phyloP scores from a whole-genome alignment of 1,140 invertebrate species.

The Campoletis sonorensis region DNA sequence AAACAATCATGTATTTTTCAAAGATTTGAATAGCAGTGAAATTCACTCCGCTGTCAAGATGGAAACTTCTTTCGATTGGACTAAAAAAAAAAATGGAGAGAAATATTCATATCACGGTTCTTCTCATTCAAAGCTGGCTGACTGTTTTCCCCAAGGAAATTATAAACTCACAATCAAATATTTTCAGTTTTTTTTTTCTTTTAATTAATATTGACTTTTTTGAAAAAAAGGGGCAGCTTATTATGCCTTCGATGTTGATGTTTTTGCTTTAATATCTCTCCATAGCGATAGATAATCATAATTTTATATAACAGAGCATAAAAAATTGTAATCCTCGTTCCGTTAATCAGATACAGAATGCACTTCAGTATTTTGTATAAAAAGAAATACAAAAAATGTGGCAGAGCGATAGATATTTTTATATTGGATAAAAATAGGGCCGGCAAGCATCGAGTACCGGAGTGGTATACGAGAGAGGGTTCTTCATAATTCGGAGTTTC shows the following conservation, averaged over 20 bases:
- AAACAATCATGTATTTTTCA: slow-evolving; percentile 54
- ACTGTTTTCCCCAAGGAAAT: slow-evolving; percentile 57
- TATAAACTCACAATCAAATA: slow-evolving; percentile 60
- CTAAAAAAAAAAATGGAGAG: background rate
- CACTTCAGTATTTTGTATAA: background rate
- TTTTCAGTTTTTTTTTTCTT: slow-evolving; percentile 33
- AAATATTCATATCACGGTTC: background rate
- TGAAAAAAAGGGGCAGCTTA: background rate
- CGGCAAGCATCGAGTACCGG: no score
- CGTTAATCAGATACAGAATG: no score
- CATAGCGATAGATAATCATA: no score
- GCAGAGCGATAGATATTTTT: background rate
- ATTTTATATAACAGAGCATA: no score
- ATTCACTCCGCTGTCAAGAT: slow-evolving; percentile 49
- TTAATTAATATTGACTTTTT: background rate
- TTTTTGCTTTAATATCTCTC: no score
- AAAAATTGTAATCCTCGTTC: no score
- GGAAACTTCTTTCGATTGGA: slow-evolving; percentile 48
- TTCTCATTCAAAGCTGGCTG: slow-evolving; percentile 24
- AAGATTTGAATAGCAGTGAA: slow-evolving; percentile 60
- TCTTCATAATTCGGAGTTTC: slow-evolving; percentile 11
- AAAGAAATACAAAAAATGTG: no score
- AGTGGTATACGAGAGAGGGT: background rate
- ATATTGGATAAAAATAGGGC: no score
- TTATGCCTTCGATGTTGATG: no score